Conservation (phyloP, 92 coral and sea anemone genomes). For the Porites evermanni region DNA sequence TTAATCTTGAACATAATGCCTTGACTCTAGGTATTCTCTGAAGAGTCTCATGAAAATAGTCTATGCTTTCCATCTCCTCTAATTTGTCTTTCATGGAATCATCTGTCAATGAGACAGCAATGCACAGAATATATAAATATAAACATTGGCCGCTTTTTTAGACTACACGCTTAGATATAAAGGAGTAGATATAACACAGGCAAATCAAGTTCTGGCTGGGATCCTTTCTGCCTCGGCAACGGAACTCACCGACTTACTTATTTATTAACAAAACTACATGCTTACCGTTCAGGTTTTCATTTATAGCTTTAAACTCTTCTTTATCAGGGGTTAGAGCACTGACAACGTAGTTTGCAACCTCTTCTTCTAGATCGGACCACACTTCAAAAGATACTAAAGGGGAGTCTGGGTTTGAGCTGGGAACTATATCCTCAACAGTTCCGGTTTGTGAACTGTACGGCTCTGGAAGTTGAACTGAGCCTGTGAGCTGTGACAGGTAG, state of each 20-base stretch:
- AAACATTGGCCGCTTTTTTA: too few relatives aligned
- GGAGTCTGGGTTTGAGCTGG: constrained; percentile 96
- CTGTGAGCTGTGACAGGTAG: constrained; percentile 57
- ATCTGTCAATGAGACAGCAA: not conserved
- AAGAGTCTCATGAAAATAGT: not conserved
- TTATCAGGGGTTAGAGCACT: constrained; percentile 59
- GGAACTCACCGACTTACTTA: not conserved
- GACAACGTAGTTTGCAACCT: constrained; percentile 76
- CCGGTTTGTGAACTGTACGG: constrained; percentile 40
- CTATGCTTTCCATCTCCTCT: constrained; percentile 53
- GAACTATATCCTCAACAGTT: constrained; percentile 74
- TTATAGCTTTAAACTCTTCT: constrained; percentile 32
- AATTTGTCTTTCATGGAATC: constrained; percentile 10
- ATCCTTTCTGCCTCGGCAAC: too few relatives aligned
- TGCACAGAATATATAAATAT: not conserved
- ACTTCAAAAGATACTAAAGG: constrained; percentile 79
- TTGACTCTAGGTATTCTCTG: constrained; percentile 38
- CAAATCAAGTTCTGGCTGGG: too few relatives aligned
- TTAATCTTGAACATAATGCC: constrained; percentile 57
- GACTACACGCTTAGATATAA: not conserved
- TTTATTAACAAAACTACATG: not conserved
- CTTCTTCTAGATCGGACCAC: constrained; percentile 90
- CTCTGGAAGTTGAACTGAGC: constrained; percentile 52
- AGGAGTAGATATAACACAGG: not conserved
- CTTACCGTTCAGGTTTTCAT: constrained; percentile 2